A percentile compares a stretch with the other conserved stretches of the same genome.
These are phyloP conservation scores for Apis laboriosa DNA, from an alignment of 1,140 invertebrate species.

Conservation along the genomic window DNA sequence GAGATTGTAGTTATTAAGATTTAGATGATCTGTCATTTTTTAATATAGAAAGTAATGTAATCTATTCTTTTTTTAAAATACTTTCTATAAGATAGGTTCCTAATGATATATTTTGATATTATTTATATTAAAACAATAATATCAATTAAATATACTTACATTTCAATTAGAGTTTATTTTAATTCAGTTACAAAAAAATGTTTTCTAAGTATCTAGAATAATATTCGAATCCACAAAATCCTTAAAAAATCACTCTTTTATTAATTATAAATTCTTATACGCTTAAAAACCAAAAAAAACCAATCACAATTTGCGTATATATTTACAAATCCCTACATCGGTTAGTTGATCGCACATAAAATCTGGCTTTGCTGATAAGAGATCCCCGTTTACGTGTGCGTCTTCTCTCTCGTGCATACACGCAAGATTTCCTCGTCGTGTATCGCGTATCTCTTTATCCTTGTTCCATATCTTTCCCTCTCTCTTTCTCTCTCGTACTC, in stretches of 20 bases:
- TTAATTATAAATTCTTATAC: constrained; percentile 8
- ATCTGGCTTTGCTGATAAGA: constrained; percentile 77
- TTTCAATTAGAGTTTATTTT: too few relatives aligned
- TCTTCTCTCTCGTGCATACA: constrained; percentile 41
- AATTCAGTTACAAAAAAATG: too few relatives aligned
- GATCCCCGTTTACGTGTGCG: constrained; percentile 38
- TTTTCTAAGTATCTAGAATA: too few relatives aligned
- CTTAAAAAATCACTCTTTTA: constrained; percentile 22
- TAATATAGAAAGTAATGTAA: neutral
- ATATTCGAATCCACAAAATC: neutral
- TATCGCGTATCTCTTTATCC: constrained; percentile 47
- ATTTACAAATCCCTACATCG: constrained; percentile 64
- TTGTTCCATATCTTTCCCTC: neutral
- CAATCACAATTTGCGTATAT: constrained; percentile 67
- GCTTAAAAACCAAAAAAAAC: constrained; percentile 46
- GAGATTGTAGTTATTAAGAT: neutral
- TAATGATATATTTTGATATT: too few relatives aligned
- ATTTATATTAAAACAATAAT: too few relatives aligned
- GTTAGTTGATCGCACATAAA: constrained; percentile 76
- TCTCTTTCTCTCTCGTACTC: constrained; percentile 13
- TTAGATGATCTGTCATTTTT: neutral
- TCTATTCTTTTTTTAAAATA: too few relatives aligned
- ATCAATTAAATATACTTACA: too few relatives aligned
- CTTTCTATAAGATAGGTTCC: too few relatives aligned
- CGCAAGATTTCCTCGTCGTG: constrained; percentile 46